Evolutionary conservation across 2,888 invertebrate genomes (phyloP), one percentile per base, ranked within the genome.

Genomic region (Rutpela maculata): DNA sequence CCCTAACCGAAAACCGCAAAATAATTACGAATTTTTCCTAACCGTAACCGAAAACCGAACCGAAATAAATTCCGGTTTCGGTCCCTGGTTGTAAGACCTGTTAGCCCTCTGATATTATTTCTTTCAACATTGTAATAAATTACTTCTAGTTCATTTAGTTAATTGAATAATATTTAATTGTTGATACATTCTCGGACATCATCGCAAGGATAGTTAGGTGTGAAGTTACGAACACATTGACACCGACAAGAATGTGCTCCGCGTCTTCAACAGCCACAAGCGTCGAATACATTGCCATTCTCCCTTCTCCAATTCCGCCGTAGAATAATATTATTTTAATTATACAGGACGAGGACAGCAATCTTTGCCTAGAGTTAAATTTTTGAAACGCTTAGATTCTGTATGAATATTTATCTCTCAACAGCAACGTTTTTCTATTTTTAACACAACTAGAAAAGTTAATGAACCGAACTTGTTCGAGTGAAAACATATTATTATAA

Each of bases 401-500:
- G 62, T 43, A 65, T 43, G 65, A 65, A 65, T 43, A 43, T 65
- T 43, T 38, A 63, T 65, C 43, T 65, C 60, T 65, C 38, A 19
- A 43, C 65, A 43, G 43, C 38, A 22, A 43, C 18, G 65, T 65
- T 65, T 65, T 65, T 65, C 65, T 65, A 65, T 65, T 65, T 65
- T 65, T 65, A 65, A 65, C 65, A 65, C 17, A 65, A 43, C 65
- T 65, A 65, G 65, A 65, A 65, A 65, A 65, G 65, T 65, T 65
- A 65, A 65, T 65, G 65, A 65, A 65, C 65, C 65, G 65, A 43
- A 43, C 43, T 43, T 43, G 65, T 65, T 43, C 17, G 65, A 43
- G 43, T 18, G 19, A 65, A 43, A 65, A 17, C 43, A 18, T 18
- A 19, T 43, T 19, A 65, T 65, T 65, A 62, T 62, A 50, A 50